A percentile compares a stretch with the other conserved stretches of the same genome.
Evolutionary conservation across 2,888 invertebrate genomes (phyloP).

Genomic region (Geotrupes spiniger): DNA sequence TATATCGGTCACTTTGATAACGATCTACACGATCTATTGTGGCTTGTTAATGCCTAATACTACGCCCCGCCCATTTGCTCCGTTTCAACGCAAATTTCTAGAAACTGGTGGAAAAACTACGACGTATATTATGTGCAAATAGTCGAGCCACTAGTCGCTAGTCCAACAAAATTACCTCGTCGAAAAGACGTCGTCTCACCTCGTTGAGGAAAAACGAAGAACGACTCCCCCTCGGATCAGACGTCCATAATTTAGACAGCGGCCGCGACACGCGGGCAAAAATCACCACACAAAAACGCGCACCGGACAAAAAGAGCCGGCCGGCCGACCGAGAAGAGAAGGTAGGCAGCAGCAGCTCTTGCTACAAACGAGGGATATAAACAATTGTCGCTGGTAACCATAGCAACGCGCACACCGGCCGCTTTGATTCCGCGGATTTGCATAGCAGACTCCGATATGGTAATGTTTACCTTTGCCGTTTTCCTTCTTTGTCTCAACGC

Average conservation of each 20-base stretch:
- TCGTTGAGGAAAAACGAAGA: too few relatives aligned
- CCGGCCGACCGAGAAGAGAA: constrained; percentile 27
- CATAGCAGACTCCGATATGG: constrained; percentile 50
- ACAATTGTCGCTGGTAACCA: constrained; percentile 46
- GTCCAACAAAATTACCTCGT: constrained; percentile 46
- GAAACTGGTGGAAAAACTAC: too few relatives aligned
- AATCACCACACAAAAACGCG: constrained; percentile 46
- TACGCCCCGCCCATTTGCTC: too few relatives aligned
- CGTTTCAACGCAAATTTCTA: too few relatives aligned
- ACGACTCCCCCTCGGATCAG: constrained; percentile 26
- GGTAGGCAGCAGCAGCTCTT: constrained; percentile 37
- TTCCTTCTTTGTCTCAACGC: constrained; percentile 32
- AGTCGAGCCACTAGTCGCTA: too few relatives aligned
- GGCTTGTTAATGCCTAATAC: too few relatives aligned
- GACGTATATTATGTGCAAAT: too few relatives aligned
- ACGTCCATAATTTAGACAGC: constrained; percentile 44
- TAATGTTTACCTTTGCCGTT: constrained; percentile 36
- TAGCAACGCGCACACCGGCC: constrained; percentile 46
- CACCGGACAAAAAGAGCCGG: constrained; percentile 36
- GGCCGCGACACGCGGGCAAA: constrained; percentile 46
- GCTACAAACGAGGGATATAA: constrained; percentile 49
- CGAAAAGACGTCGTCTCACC: constrained; percentile 28
- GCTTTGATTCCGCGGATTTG: constrained; percentile 48
- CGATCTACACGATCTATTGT: too few relatives aligned
- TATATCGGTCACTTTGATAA: too few relatives aligned